Percentiles rank a stretch among this genome's conserved stretches.
Evolutionary conservation across 2,113 vertebrate species (phyloP).

Genomic region (Esox niger): DNA sequence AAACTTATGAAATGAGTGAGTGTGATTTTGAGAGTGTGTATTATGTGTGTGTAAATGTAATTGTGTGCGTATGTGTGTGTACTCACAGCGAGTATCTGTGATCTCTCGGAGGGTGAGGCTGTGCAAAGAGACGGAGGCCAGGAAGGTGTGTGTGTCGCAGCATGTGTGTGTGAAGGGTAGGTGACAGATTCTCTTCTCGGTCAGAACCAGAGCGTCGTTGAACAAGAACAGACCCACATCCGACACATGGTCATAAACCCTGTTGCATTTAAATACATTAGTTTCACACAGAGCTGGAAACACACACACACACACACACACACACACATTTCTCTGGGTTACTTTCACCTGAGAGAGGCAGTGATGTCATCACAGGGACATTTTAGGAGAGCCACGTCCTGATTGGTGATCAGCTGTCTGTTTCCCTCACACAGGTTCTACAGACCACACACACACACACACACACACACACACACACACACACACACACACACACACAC

Average conservation of each 20-base stretch:
- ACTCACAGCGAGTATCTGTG: conserved; percentile 75
- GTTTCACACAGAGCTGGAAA: not conserved
- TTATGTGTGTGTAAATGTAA: not conserved
- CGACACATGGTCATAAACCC: conserved; percentile 66
- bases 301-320: not conserved
- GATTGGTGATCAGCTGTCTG: conserved; percentile 75
- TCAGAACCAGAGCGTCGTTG: conserved; percentile 72
- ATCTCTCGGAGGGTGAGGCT: conserved; percentile 70
- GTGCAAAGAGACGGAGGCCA: conserved; percentile 72
- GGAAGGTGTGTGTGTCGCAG: conserved; percentile 72
- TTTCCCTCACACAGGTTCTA: conserved; percentile 77
- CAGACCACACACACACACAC: conserved; percentile 9
- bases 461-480: conserved; percentile 16
- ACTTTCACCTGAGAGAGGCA: conserved; percentile 73
- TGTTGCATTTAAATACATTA: conserved; percentile 32
- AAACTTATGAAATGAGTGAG: not conserved
- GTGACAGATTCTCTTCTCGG: conserved; percentile 49
- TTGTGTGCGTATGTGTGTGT: not conserved
- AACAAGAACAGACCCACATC: conserved; percentile 83
- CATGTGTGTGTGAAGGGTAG: conserved; percentile 66
- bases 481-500: not conserved
- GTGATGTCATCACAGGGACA: conserved; percentile 67
- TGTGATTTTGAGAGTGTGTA: not conserved
- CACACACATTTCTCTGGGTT: not conserved
- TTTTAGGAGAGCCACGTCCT: conserved; percentile 75